These are phyloP conservation scores for Epinephelus coioides DNA, from an alignment of 2,797 vertebrate species.

Conservation along the genomic window DNA sequence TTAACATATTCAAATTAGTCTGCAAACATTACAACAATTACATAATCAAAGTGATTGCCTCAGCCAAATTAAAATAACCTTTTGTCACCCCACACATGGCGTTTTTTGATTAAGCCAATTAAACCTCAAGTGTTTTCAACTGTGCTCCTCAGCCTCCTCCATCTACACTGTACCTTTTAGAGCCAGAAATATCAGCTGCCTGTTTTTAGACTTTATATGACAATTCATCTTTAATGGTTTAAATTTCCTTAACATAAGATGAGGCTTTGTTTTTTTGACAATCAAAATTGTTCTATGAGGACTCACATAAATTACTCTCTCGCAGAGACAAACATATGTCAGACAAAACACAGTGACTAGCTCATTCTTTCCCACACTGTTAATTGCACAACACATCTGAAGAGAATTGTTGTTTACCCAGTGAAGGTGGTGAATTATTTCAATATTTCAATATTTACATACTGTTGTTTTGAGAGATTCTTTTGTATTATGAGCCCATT, in stretches of 20 bases:
- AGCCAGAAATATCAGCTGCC: conserved; percentile 27
- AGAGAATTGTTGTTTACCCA: background rate
- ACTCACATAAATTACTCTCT: background rate
- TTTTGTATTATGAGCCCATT: background rate
- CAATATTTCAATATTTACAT: background rate
- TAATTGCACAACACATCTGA: conserved; percentile 8
- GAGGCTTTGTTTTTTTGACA: background rate
- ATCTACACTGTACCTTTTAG: conserved; percentile 30
- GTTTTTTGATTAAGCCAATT: conserved; percentile 83
- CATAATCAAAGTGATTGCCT: conserved; percentile 77
- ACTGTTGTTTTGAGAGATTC: background rate
- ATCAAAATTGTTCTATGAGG: background rate
- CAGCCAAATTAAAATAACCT: conserved; percentile 74
- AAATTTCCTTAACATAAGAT: conserved; percentile 8
- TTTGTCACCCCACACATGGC: conserved; percentile 77
- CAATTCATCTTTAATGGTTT: conserved; percentile 12
- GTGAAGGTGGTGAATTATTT: too few species aligned
- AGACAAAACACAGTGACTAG: background rate
- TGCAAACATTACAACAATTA: conserved; percentile 74
- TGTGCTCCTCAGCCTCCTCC: conserved; percentile 28
- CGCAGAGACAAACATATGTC: background rate
- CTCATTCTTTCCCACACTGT: background rate
- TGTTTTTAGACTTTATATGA: conserved; percentile 12
- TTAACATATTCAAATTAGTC: conserved; percentile 73
- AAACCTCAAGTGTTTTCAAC: conserved; percentile 75